Conservation (phyloP, 2,888 invertebrate genomes). For the Leucozona laternaria region DNA sequence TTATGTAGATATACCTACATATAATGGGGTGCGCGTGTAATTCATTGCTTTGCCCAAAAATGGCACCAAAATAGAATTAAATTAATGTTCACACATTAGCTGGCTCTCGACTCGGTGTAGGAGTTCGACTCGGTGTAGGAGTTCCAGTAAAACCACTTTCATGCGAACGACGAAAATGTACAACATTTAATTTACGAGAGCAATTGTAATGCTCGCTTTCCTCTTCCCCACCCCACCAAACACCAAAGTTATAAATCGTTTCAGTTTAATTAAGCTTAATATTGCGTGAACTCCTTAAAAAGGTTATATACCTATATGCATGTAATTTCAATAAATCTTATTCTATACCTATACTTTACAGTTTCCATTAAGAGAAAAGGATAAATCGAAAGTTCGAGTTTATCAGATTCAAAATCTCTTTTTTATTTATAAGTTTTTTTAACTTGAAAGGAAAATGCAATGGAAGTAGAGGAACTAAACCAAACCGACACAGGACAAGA, state of each 20-base stretch:
- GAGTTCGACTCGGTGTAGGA: conserved; percentile 20
- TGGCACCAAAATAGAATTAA: not conserved
- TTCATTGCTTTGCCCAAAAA: not conserved
- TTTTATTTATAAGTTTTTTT: not conserved
- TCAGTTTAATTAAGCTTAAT: conserved; percentile 44
- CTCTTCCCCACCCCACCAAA: too few relatives aligned
- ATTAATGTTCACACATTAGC: conserved; percentile 37
- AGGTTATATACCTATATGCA: not conserved
- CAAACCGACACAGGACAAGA: too few relatives aligned
- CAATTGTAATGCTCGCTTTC: conserved; percentile 12
- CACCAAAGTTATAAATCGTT: conserved; percentile 40
- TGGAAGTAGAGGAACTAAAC: too few relatives aligned
- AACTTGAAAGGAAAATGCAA: not conserved
- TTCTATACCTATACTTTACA: not conserved
- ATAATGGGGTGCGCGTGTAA: not conserved
- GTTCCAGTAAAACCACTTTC: conserved; percentile 19
- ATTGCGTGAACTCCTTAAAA: conserved; percentile 40
- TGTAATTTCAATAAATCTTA: conserved; percentile 15
- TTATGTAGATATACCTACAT: too few relatives aligned
- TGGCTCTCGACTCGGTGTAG: conserved; percentile 1
- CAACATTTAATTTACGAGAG: conserved; percentile 46
- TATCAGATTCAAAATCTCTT: not conserved
- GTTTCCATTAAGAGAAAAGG: not conserved
- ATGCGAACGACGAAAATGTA: not conserved
- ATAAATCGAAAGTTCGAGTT: not conserved